Percentiles rank a stretch among this genome's conserved stretches.
Conservation (phyloP, 2,888 invertebrate species). For the Cephonodes hylas region DNA sequence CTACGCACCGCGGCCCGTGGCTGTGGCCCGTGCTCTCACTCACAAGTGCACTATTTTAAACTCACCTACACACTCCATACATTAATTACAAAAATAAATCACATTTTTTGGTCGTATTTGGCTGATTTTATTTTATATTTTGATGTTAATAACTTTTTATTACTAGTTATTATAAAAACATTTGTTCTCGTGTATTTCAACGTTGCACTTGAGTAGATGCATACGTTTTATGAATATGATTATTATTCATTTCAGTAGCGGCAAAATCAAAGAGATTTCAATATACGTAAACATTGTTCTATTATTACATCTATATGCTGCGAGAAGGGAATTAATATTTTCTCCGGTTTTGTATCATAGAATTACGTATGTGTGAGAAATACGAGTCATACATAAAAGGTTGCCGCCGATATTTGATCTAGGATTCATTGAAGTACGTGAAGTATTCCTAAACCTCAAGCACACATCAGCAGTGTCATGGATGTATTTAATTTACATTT, state of each 20-base stretch:
- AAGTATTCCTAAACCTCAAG: not conserved
- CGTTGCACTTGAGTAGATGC: too few relatives aligned
- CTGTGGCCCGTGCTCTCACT: constrained; percentile 41
- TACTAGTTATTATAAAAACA: not conserved
- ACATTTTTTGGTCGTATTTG: not conserved
- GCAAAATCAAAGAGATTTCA: not conserved
- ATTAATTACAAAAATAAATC: not conserved
- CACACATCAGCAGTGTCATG: not conserved
- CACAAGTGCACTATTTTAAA: constrained; percentile 15
- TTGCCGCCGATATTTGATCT: not conserved
- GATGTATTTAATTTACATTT: not conserved
- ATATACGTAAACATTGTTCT: not conserved
- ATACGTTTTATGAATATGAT: too few relatives aligned
- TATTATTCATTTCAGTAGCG: not conserved
- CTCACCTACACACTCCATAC: not conserved
- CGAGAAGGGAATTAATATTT: not conserved
- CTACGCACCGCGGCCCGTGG: constrained; percentile 30
- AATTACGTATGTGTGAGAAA: not conserved
- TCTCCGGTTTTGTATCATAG: not conserved
- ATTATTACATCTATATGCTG: not conserved
- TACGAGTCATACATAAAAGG: not conserved
- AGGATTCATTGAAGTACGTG: not conserved
- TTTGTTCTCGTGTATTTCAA: not conserved
- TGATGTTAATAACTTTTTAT: not conserved
- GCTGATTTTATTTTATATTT: not conserved